Evolutionary conservation across 1,140 invertebrate genomes (phyloP), one percentile per base, ranked within the genome.

Genomic region (Drosophila pectinifera): DNA sequence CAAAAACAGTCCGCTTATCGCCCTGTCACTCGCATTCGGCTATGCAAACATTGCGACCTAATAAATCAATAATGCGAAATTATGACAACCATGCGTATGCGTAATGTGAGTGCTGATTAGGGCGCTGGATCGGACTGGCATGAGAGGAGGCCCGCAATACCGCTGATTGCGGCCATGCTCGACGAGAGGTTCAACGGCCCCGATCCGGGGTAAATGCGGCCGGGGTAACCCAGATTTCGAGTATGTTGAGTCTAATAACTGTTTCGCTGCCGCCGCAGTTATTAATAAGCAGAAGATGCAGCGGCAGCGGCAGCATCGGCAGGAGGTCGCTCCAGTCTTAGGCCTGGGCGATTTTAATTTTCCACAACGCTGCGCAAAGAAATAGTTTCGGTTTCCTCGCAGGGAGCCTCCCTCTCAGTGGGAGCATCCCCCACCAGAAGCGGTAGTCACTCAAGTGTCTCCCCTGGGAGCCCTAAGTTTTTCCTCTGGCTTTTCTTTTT

Each of bases 301-400:
- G 42, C 42, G 8, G 18, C 36, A 49, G 53, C 41, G 7, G 16
- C 20, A 43, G 28, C 24, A 57, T n/a, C 65, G 45, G 70, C 49
- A 64, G 72, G 73, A 49, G 73, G 61, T 55, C 42, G 63, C 36
- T 26, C 18, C 39, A 57, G 56, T 22, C 36, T 65, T 62, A 62
- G 61, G 55, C 68, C 28, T 39, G 39, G 67, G 67, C 67, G 67
- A 78, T 89, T 91, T 91, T 88, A 91, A 91, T 91, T 91, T 91
- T 91, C 83, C 88, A 91, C 88, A 88, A 91, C 73, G 80, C 72
- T 91, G 88, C 80, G 88, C 88, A 91, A 91, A 91, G 88, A 88
- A 91, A 88, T 91, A 91, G 88, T 91, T 91, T 86, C 41, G 75
- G 70, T 62, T 82, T 46, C 64, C 62, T 38, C 49, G 24, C 18